These are phyloP conservation scores for Corapipo altera DNA, from an alignment of 2,113 vertebrate species.

Conservation along the genomic window DNA sequence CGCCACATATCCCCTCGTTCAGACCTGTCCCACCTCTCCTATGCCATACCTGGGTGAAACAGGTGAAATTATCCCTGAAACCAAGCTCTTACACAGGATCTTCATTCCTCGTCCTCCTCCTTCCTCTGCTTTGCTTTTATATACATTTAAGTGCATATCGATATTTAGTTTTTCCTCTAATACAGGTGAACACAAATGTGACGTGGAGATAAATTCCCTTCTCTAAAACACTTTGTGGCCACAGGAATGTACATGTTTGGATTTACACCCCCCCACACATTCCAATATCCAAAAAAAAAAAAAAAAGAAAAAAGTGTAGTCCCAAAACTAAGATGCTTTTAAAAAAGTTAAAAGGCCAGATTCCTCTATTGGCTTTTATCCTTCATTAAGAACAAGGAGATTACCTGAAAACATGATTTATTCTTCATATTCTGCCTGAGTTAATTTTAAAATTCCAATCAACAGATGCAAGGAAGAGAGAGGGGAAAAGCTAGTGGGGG, in stretches of 20 bases:
- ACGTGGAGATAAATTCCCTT: conserved; percentile 24
- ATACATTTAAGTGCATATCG: not conserved
- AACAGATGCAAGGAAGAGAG: conserved; percentile 37
- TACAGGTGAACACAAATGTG: conserved; percentile 47
- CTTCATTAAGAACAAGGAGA: conserved; percentile 57
- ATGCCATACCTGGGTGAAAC: not conserved
- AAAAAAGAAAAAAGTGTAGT: not conserved
- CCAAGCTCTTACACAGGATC: not conserved
- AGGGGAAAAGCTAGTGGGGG: not conserved
- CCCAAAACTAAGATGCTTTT: conserved; percentile 46
- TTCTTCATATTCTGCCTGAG: conserved; percentile 63
- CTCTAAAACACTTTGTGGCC: conserved; percentile 33
- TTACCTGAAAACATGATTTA: conserved; percentile 57
- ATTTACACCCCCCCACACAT: conserved; percentile 26
- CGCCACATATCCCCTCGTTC: not conserved
- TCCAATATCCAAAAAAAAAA: conserved; percentile 6
- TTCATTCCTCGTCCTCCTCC: not conserved
- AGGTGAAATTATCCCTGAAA: not conserved
- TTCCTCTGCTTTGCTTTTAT: conserved; percentile 5
- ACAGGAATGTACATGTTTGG: not conserved
- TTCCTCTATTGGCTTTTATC: conserved; percentile 65
- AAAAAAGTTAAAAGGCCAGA: conserved; percentile 54
- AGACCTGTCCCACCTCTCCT: not conserved
- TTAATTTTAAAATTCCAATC: conserved; percentile 55
- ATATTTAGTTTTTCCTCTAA: conserved; percentile 26